A percentile compares a stretch with the other conserved stretches of the same genome.
Evolutionary conservation across 2,888 invertebrate genomes (phyloP).

Genomic region (Andrena fulva): DNA sequence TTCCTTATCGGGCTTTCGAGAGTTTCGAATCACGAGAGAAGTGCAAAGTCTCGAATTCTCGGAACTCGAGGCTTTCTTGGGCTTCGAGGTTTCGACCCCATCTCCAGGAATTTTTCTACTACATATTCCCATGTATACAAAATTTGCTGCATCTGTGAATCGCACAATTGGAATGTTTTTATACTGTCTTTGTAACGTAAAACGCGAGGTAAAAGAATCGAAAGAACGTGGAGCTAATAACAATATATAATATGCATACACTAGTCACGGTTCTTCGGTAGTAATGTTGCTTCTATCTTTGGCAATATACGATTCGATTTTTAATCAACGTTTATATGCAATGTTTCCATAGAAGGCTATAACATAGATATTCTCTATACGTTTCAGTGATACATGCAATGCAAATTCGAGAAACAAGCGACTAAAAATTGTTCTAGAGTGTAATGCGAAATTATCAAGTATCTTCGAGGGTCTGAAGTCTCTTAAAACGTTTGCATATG

Average conservation of each 20-base stretch:
- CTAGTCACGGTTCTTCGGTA: neutral
- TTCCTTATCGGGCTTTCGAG: no score
- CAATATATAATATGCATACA: neutral
- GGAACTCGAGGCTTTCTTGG: no score
- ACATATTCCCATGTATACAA: constrained; percentile 21
- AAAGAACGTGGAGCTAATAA: neutral
- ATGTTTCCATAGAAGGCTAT: neutral
- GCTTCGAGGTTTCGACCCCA: no score
- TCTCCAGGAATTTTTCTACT: constrained; percentile 7
- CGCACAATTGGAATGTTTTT: constrained; percentile 47
- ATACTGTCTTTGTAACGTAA: neutral
- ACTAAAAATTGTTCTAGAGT: neutral
- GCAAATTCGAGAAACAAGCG: neutral
- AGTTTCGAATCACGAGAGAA: no score
- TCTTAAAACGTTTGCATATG: neutral
- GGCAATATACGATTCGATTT: constrained; percentile 20
- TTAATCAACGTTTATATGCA: constrained; percentile 4
- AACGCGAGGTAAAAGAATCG: constrained; percentile 14
- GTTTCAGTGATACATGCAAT: constrained; percentile 2
- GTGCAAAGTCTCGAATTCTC: no score
- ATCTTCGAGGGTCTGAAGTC: neutral
- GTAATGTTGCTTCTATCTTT: constrained; percentile 34
- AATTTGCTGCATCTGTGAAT: constrained; percentile 23
- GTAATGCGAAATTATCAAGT: constrained; percentile 5
- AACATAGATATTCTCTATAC: constrained; percentile 1